phyloP scores from a whole-genome alignment of 2,888 invertebrate species.

The Leptinotarsa juncta region DNA sequence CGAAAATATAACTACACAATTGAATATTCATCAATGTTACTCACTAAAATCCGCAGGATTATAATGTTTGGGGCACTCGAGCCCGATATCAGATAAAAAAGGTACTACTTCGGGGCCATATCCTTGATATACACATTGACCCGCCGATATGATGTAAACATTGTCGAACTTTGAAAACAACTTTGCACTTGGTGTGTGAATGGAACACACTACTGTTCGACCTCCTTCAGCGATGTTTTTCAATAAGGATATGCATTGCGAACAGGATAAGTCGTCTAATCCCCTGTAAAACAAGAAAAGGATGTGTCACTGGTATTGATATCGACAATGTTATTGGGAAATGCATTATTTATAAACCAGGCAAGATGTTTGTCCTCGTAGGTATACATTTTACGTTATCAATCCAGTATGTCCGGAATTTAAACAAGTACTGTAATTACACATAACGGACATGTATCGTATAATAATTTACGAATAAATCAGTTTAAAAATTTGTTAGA shows the following conservation, averaged over 20 bases:
- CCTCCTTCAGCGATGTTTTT: constrained; percentile 87
- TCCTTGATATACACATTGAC: constrained; percentile 92
- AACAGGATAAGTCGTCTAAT: constrained; percentile 89
- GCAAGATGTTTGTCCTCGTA: no score
- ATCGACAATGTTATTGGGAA: background rate
- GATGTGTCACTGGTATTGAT: background rate
- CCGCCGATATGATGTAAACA: constrained; percentile 88
- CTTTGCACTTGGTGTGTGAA: constrained; percentile 96
- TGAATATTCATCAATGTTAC: constrained; percentile 50
- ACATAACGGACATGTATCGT: no score
- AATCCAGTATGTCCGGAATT: no score
- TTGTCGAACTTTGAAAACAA: constrained; percentile 93
- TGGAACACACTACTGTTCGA: constrained; percentile 91
- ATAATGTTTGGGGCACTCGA: constrained; percentile 91
- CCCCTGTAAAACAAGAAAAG: constrained; percentile 72
- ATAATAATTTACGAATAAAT: no score
- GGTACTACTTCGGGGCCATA: constrained; percentile 82
- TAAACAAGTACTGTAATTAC: no score
- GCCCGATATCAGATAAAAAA: constrained; percentile 79
- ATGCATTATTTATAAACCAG: no score
- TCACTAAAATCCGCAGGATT: constrained; percentile 97
- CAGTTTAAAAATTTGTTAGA: no score
- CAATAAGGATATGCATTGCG: constrained; percentile 88
- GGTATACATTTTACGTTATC: no score
- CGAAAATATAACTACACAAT: no score